These are phyloP conservation scores for Mionectes olivaceus DNA, from an alignment of 2,797 vertebrate species.

Conservation along the genomic window DNA sequence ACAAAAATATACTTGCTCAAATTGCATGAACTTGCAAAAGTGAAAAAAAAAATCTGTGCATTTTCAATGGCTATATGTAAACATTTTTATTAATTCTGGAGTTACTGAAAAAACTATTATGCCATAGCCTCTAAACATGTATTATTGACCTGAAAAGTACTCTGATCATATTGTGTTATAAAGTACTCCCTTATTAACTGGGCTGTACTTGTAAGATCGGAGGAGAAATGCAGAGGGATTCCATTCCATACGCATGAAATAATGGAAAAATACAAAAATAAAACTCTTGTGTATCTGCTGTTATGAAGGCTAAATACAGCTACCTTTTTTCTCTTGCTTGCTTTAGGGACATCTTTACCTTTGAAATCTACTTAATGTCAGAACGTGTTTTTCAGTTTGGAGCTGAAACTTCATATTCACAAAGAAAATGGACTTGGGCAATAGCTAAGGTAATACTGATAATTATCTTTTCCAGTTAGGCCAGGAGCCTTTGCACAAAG, in stretches of 20 bases:
- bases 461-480: slow-evolving; percentile 42
- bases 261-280: neutral
- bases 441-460: slow-evolving; percentile 88
- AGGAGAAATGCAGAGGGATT: neutral
- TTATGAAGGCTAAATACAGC: slow-evolving; percentile 23
- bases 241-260: neutral
- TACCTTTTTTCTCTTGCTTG: slow-evolving; percentile 49
- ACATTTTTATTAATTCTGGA: neutral
- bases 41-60: neutral
- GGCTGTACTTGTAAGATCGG: neutral
- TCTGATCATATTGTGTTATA: neutral
- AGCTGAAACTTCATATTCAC: slow-evolving; percentile 86
- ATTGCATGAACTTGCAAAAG: neutral
- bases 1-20: neutral
- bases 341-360: slow-evolving; percentile 88
- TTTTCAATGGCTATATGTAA: neutral
- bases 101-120: neutral
- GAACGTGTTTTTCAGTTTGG: slow-evolving; percentile 90
- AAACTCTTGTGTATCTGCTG: neutral
- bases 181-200: neutral
- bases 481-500: slow-evolving; percentile 20
- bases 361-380: slow-evolving; percentile 92
- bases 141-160: neutral
- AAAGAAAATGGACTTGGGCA: slow-evolving; percentile 90
- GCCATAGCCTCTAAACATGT: fast-evolving